Evolutionary conservation across 2,888 invertebrate species (phyloP).

Genomic region (Dicranocentrus wangi): DNA sequence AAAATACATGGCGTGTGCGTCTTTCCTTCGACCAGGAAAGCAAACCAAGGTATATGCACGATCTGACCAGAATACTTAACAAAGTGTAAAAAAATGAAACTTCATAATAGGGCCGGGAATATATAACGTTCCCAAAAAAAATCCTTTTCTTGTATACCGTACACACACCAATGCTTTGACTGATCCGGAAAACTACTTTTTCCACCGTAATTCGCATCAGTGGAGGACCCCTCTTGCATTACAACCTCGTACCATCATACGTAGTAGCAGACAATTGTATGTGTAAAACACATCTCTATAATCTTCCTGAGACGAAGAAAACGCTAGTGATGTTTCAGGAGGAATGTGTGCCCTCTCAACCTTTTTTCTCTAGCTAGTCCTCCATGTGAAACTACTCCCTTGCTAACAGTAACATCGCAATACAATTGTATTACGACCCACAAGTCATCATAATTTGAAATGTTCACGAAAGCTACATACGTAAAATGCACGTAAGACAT

Average conservation of each 20-base stretch:
- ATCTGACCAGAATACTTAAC: constrained; percentile 58
- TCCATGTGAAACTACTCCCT: constrained; percentile 43
- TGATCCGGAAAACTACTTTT: constrained; percentile 51
- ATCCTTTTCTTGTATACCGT: too few relatives aligned
- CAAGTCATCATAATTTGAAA: constrained; percentile 61
- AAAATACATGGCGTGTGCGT: background rate
- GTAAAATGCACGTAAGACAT: background rate
- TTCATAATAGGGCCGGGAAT: background rate
- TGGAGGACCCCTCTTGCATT: background rate
- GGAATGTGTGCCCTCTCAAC: too few relatives aligned
- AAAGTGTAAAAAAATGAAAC: constrained; percentile 26
- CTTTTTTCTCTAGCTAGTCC: too few relatives aligned
- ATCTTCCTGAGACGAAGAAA: too few relatives aligned
- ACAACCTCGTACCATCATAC: too few relatives aligned
- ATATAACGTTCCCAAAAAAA: background rate
- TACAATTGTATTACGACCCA: constrained; percentile 37
- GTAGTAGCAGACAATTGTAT: too few relatives aligned
- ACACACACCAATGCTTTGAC: constrained; percentile 10
- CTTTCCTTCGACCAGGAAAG: background rate
- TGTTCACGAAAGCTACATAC: constrained; percentile 36
- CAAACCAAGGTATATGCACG: background rate
- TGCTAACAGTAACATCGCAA: constrained; percentile 38
- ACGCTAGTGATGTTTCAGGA: too few relatives aligned
- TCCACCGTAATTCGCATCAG: constrained; percentile 11
- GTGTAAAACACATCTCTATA: too few relatives aligned